phyloP scores from a whole-genome alignment of 2,797 vertebrate genomes.

The Clarias pachynema region DNA sequence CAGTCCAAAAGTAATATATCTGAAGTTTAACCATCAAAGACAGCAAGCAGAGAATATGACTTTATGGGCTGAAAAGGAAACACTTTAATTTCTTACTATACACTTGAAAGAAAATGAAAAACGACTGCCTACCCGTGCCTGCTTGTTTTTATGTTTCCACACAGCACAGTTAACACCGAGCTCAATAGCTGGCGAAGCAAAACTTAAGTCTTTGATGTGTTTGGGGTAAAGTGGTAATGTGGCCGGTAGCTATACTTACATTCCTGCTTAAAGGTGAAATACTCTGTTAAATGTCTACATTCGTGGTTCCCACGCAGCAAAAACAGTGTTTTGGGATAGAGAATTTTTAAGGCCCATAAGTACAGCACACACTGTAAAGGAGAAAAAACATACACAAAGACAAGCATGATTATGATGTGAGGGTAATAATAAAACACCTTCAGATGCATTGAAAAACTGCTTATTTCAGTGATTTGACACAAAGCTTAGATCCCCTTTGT shows the following conservation, averaged over 20 bases:
- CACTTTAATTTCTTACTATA: constrained; percentile 50
- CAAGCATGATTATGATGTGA: constrained; percentile 45
- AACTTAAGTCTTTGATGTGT: not conserved
- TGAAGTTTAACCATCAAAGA: constrained; percentile 70
- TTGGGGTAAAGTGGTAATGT: not conserved
- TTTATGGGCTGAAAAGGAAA: constrained; percentile 52
- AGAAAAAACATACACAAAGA: constrained; percentile 29
- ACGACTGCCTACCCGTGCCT: constrained; percentile 51
- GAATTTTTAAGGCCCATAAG: constrained; percentile 92
- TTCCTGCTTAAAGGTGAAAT: constrained; percentile 99
- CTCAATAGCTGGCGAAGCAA: not conserved
- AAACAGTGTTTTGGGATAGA: constrained; percentile 99
- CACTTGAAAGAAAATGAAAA: constrained; percentile 49
- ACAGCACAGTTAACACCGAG: constrained; percentile 12
- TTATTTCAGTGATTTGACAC: not conserved
- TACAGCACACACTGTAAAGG: constrained; percentile 86
- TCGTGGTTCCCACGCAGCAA: constrained; percentile 99
- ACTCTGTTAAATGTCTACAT: constrained; percentile 99
- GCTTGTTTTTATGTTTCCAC: constrained; percentile 17
- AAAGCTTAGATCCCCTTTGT: not conserved
- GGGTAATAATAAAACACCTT: not conserved
- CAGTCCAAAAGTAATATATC: constrained; percentile 60
- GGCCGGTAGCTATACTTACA: constrained; percentile 83
- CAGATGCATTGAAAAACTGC: too few species aligned
- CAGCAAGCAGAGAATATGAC: constrained; percentile 35